Percentiles rank a stretch among this genome's conserved stretches.
These are phyloP conservation scores for Pangasius macronema DNA, from an alignment of 2,797 vertebrate genomes.

Conservation along the genomic window DNA sequence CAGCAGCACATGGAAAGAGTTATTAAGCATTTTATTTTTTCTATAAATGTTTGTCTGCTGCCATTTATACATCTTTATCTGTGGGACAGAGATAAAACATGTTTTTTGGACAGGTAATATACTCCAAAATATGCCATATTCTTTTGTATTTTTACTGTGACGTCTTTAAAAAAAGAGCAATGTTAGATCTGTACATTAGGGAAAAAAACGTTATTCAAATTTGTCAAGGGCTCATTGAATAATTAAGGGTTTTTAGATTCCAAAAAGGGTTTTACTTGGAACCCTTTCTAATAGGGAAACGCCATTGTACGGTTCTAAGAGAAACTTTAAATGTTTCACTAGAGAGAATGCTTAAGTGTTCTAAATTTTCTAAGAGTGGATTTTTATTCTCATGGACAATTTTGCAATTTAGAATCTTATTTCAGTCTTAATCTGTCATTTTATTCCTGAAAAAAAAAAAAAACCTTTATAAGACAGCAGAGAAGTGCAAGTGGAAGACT, in stretches of 20 bases:
- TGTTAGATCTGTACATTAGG: not conserved
- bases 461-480: not conserved
- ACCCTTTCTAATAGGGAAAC: not conserved
- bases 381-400: not conserved
- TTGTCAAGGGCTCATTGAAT: not conserved
- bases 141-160: not conserved
- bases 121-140: not conserved
- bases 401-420: not conserved
- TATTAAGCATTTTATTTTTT: not conserved
- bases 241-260: not conserved
- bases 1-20: slow-evolving; percentile 25
- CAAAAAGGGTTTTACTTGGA: not conserved
- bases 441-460: not conserved
- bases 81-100: not conserved
- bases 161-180: not conserved
- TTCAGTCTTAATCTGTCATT: not conserved
- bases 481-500: not conserved
- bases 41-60: not conserved
- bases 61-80: not conserved
- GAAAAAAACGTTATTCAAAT: not conserved
- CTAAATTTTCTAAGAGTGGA: not conserved
- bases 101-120: not conserved
- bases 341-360: not conserved
- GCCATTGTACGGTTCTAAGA: too few relatives aligned
- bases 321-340: too few relatives aligned